Base-by-base conservation (phyloP, 2,797 vertebrate genomes). In the Merluccius polli region DNA sequence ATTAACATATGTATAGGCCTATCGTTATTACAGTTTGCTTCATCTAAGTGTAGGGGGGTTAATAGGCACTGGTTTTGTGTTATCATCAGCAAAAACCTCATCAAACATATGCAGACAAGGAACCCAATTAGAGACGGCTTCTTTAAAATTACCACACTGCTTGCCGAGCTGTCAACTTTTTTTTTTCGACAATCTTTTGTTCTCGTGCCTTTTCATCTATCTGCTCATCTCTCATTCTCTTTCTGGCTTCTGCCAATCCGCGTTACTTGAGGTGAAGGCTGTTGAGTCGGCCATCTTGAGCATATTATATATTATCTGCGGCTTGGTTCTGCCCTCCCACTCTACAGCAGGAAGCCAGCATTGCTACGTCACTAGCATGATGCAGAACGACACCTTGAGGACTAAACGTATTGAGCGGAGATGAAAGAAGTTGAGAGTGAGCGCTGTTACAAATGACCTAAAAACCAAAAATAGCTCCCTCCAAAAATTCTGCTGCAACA, bases 51-150 rank as follows among this genome's bases (percentile, higher is more conserved):
- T 11, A 13, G 73, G 75, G 48, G 71, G 74, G 76, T 77, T 84
- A 86, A 88, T 86, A 83, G 77, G 80, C 80, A 72, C 63, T 38
- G 0, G 33, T 69, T 59, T 76, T 77, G 76, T 85, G 82, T 38
- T 70, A 73, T 85, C 81, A 83, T 78, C 74, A 82, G 80, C 76
- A 83, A 82, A 83, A 89, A 79, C 81, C 87, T 89, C 88, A 90
- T 90, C 84, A 41, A 80, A 88, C 88, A 89, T 87, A 88, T 89
- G 82, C 85, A 81, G 78, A 79, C 84, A 86, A 89, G 88, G 79
- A 76, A 83, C 79, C 87, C 90, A 88, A 92, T 92, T 89, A 91
- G 89, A 89, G 76, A 36, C 18, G 4, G 72, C 41, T 77, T 82
- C 84, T 86, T 83, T 80, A 80, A 87, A 87, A 86, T 36, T 24